Percentiles rank a stretch among this genome's conserved stretches.
These are phyloP conservation scores for Episyrphus balteatus DNA, from an alignment of 1,140 invertebrate species.

Conservation along the genomic window DNA sequence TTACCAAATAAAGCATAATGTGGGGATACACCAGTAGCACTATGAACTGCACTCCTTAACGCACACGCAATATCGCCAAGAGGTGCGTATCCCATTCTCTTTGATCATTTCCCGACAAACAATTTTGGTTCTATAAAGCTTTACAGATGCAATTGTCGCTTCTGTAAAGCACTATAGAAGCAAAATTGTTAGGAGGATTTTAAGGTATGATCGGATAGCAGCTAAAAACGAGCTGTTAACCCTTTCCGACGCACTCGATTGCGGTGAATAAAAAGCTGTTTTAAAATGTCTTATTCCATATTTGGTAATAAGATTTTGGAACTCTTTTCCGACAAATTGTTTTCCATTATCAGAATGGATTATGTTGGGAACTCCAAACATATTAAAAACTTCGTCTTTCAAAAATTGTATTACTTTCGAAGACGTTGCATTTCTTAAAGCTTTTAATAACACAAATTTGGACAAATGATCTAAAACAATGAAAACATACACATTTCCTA, in stretches of 20 bases:
- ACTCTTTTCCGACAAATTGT: conserved; percentile 1
- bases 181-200: no score
- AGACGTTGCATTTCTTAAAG: background rate
- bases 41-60: conserved; percentile 1
- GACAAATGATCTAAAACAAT: conserved; percentile 7
- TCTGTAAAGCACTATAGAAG: no score
- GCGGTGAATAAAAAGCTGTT: background rate
- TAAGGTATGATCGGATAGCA: background rate
- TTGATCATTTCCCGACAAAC: no score
- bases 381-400: background rate
- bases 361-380: conserved; percentile 4
- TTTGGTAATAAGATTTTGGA: background rate
- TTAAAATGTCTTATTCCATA: conserved; percentile 3
- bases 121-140: no score
- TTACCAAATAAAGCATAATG: background rate
- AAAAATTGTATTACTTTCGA: background rate
- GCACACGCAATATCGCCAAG: background rate
- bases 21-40: background rate
- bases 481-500: conserved; percentile 4
- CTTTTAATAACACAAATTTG: conserved; percentile 3
- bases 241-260: background rate
- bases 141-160: no score
- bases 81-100: conserved; percentile 3
- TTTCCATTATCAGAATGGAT: conserved; percentile 5
- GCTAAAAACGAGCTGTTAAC: background rate